phyloP scores from a whole-genome alignment of 2,113 vertebrate species.

The Tragelaphus buxtoni region DNA sequence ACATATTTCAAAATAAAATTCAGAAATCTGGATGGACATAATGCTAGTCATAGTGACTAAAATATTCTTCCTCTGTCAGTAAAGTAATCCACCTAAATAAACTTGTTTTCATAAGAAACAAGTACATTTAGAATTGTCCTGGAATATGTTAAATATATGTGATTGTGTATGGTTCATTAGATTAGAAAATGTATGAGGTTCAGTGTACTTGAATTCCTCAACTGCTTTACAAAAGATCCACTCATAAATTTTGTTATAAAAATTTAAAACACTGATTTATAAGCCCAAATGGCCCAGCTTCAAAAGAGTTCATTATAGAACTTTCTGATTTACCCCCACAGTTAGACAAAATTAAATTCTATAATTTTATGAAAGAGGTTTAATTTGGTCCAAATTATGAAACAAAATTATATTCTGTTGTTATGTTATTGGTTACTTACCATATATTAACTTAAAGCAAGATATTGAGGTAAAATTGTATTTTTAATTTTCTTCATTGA shows the following conservation, averaged over 20 bases:
- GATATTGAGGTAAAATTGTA: neutral
- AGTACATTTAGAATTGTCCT: neutral
- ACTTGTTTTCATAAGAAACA: neutral
- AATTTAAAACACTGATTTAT: neutral
- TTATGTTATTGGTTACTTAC: neutral
- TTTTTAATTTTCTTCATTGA: neutral
- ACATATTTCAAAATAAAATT: slow-evolving; percentile 34
- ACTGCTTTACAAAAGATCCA: neutral
- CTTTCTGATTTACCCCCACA: neutral
- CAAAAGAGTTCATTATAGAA: neutral
- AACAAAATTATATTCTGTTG: neutral
- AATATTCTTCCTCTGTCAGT: neutral
- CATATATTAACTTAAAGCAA: neutral
- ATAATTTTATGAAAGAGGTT: neutral
- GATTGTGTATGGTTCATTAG: neutral
- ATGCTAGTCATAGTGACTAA: neutral
- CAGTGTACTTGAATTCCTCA: neutral
- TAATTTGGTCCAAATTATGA: neutral
- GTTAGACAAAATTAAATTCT: neutral
- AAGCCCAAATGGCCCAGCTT: neutral
- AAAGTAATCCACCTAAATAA: neutral
- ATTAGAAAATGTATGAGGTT: neutral
- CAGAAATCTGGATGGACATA: neutral
- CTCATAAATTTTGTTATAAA: neutral
- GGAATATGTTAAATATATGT: neutral